phyloP scores from a whole-genome alignment of 2,113 vertebrate species.

The Lepisosteus oculatus region DNA sequence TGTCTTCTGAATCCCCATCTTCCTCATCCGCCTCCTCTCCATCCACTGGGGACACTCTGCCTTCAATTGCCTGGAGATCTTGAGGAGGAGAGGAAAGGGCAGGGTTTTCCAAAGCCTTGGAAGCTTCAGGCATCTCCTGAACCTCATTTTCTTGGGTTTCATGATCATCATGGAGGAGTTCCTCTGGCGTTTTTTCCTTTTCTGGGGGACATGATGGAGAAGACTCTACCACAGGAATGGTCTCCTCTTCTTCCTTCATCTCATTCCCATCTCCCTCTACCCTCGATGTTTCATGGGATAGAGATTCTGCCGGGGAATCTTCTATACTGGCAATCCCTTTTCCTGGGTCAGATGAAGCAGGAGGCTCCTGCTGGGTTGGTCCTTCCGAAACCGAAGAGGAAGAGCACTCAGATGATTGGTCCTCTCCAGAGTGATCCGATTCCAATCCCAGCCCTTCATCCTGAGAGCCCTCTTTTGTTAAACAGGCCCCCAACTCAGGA shows the following conservation, averaged over 20 bases:
- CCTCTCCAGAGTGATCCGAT: constrained; percentile 62
- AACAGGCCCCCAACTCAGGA: constrained; percentile 70
- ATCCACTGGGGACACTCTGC: constrained; percentile 34
- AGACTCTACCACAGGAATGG: no score
- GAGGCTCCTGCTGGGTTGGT: constrained; percentile 49
- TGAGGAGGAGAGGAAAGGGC: constrained; percentile 42
- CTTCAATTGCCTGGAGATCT: constrained; percentile 34
- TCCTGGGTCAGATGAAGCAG: constrained; percentile 37
- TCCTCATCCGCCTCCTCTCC: constrained; percentile 71
- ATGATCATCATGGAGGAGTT: background rate
- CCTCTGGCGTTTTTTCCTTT: background rate
- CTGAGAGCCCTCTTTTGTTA: constrained; percentile 68
- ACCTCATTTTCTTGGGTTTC: constrained; percentile 11
- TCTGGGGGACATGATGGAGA: no score
- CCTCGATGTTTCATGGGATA: constrained; percentile 33
- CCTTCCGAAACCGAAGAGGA: constrained; percentile 48
- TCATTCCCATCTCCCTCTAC: constrained; percentile 45
- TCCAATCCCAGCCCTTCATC: constrained; percentile 63
- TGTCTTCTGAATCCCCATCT: constrained; percentile 82
- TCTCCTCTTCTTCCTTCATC: constrained; percentile 25
- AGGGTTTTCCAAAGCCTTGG: constrained; percentile 14
- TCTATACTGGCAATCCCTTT: constrained; percentile 31
- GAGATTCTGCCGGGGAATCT: constrained; percentile 46
- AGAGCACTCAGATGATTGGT: constrained; percentile 55
- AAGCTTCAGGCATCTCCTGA: background rate